phyloP scores from a whole-genome alignment of 2,888 invertebrate species.

The Lepidochitona cinerea region DNA sequence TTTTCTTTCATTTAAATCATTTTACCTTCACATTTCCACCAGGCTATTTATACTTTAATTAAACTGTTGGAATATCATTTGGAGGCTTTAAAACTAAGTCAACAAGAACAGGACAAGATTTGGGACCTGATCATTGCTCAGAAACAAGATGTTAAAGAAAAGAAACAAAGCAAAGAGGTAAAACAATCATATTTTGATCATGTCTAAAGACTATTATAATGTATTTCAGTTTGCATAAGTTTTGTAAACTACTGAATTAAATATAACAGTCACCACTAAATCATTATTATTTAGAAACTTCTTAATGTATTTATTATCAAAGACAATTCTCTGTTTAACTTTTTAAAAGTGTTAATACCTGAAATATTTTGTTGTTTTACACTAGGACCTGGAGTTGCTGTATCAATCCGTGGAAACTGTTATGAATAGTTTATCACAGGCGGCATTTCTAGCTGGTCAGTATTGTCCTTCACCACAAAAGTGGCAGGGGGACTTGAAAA shows the following conservation, averaged over 20 bases:
- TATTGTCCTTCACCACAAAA: too few species aligned
- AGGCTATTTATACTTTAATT: slow-evolving; percentile 38
- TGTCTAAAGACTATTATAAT: too few species aligned
- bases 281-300: too few species aligned
- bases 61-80: slow-evolving; percentile 40
- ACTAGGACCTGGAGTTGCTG: slow-evolving; percentile 33
- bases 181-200: too few species aligned
- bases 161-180: slow-evolving; percentile 37
- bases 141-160: slow-evolving; percentile 30
- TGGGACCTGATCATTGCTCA: slow-evolving; percentile 40
- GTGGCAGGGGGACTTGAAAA: too few species aligned
- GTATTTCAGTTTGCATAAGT: not conserved
- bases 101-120: slow-evolving; percentile 32
- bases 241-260: too few species aligned
- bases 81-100: slow-evolving; percentile 29
- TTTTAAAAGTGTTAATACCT: too few species aligned
- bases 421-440: slow-evolving; percentile 32
- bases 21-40: not conserved
- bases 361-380: not conserved
- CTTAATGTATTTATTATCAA: too few species aligned
- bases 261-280: too few species aligned
- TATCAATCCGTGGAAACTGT: slow-evolving; percentile 26
- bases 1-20: not conserved
- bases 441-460: slow-evolving; percentile 36
- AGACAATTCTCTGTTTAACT: too few species aligned